phyloP scores from a whole-genome alignment of 2,797 vertebrate species.

The Trichosurus vulpecula region DNA sequence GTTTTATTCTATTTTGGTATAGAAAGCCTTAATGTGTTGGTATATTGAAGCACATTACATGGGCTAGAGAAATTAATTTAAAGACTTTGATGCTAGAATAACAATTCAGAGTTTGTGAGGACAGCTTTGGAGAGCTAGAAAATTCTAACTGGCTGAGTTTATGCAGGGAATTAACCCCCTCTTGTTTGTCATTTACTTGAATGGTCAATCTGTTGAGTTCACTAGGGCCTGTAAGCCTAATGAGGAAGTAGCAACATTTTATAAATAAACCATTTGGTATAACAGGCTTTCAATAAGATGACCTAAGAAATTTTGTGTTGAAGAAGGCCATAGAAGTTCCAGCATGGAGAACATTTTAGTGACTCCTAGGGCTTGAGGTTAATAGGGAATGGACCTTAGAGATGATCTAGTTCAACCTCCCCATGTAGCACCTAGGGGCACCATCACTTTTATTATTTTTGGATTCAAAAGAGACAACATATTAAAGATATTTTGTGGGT shows the following conservation, averaged over 20 bases:
- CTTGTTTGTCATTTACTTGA: conserved; percentile 78
- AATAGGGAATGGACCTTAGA: background rate
- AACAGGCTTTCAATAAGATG: background rate
- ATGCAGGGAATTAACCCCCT: conserved; percentile 72
- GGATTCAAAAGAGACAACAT: background rate
- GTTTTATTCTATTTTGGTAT: background rate
- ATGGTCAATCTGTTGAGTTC: conserved; percentile 77
- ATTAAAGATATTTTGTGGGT: background rate
- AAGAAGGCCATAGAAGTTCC: background rate
- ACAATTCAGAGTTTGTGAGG: background rate
- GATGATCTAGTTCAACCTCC: background rate
- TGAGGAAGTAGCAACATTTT: conserved; percentile 69
- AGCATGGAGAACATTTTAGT: background rate
- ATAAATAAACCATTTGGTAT: background rate
- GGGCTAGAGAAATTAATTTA: background rate
- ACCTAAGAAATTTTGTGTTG: background rate
- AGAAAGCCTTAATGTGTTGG: background rate
- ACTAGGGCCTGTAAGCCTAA: conserved; percentile 77
- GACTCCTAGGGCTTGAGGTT: background rate
- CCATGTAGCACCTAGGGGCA: background rate
- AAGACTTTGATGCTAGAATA: conserved; percentile 20
- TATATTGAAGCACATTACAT: background rate
- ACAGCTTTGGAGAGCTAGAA: conserved; percentile 61
- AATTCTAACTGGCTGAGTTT: conserved; percentile 72
- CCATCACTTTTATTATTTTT: background rate